phyloP scores from a whole-genome alignment of 2,113 vertebrate genomes.

The Ramphastos sulfuratus region DNA sequence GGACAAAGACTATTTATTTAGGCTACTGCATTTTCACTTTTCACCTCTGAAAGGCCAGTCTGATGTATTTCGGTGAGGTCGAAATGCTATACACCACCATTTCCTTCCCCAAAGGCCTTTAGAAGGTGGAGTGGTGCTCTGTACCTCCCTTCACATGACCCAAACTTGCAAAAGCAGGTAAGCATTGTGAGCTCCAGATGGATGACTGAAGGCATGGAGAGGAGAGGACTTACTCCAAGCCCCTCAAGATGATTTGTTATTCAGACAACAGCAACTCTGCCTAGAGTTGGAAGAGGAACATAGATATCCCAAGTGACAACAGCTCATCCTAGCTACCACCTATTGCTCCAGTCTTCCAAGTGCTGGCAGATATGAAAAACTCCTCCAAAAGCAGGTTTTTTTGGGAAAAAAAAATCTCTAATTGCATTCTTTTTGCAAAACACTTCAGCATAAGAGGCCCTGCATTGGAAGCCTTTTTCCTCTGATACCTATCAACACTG shows the following conservation, averaged over 20 bases:
- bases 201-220: background rate
- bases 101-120: background rate
- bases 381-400: background rate
- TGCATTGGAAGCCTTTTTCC: background rate
- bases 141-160: background rate
- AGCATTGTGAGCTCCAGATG: background rate
- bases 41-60: background rate
- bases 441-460: background rate
- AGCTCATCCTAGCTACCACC: background rate
- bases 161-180: background rate
- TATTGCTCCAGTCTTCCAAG: background rate
- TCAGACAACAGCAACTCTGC: background rate
- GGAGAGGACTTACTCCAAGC: background rate
- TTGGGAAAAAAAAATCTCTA: accelerated
- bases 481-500: background rate
- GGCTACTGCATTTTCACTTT: background rate
- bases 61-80: background rate
- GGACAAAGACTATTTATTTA: constrained; percentile 9
- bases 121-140: background rate
- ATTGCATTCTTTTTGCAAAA: background rate
- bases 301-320: background rate
- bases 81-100: background rate
- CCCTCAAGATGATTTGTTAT: too few relatives aligned
- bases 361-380: background rate
- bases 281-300: background rate